Evolutionary conservation across 2,888 invertebrate genomes (phyloP).

Genomic region (Parelbella ahira): DNA sequence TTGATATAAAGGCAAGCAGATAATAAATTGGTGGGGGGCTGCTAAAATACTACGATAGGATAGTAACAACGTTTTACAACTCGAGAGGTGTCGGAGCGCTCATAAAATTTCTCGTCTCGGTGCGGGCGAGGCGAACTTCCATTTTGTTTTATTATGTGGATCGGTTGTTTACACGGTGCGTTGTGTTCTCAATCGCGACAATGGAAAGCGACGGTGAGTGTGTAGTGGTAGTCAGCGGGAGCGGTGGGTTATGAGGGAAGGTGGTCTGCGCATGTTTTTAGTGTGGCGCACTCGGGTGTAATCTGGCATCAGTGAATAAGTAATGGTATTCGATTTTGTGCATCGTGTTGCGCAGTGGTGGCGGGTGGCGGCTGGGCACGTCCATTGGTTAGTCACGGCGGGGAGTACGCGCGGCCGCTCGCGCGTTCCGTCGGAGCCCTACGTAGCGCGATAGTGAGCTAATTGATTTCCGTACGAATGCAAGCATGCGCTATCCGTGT

Average conservation of each 20-base stretch:
- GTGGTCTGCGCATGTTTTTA: constrained; percentile 70
- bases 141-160: constrained; percentile 79
- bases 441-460: constrained; percentile 32
- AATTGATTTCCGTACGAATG: constrained; percentile 64
- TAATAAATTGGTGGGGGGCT: constrained; percentile 76
- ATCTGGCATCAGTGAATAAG: constrained; percentile 70
- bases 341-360: constrained; percentile 65
- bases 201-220: constrained; percentile 76
- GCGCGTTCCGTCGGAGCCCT: constrained; percentile 27
- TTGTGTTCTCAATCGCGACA: constrained; percentile 59
- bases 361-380: constrained; percentile 29
- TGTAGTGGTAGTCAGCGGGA: constrained; percentile 38
- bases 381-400: constrained; percentile 30
- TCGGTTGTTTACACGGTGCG: constrained; percentile 71
- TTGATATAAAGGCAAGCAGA: constrained; percentile 65
- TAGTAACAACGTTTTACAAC: constrained; percentile 80
- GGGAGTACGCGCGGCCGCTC: constrained; percentile 27
- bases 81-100: constrained; percentile 57
- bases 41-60: constrained; percentile 79
- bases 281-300: constrained; percentile 62
- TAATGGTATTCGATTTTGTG: constrained; percentile 73
- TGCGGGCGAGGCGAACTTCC: constrained; percentile 71
- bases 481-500: constrained; percentile 66
- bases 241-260: constrained; percentile 39
- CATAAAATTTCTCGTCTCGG: constrained; percentile 72